Percentiles rank a stretch among this genome's conserved stretches.
phyloP scores from a whole-genome alignment of 2,797 vertebrate genomes.

The Sarcoramphus papa region DNA sequence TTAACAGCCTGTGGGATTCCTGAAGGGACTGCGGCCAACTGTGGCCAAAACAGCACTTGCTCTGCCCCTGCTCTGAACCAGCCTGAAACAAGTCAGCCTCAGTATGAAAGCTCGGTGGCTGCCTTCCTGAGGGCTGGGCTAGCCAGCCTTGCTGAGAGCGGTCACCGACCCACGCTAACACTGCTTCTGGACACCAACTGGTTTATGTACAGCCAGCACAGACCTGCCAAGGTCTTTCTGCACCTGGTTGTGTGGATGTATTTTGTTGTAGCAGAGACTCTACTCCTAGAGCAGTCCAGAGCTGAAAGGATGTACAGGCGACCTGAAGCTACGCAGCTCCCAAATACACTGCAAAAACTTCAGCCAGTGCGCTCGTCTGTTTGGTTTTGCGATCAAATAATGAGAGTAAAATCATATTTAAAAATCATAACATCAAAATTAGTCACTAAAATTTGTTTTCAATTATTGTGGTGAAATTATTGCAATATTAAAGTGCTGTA shows the following conservation, averaged over 20 bases:
- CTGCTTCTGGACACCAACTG: background rate
- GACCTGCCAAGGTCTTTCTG: background rate
- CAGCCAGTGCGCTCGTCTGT: rapidly evolving
- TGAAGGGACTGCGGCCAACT: background rate
- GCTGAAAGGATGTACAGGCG: background rate
- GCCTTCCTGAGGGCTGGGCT: background rate
- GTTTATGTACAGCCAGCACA: background rate
- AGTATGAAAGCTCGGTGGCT: background rate
- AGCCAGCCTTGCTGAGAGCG: background rate
- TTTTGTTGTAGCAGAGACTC: background rate
- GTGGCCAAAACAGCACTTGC: background rate
- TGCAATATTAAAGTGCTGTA: background rate
- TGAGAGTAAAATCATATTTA: background rate
- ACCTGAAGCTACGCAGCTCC: background rate
- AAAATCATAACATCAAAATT: background rate
- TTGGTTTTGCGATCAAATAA: background rate
- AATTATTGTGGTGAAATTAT: background rate
- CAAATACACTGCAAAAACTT: rapidly evolving
- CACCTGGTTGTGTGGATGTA: background rate
- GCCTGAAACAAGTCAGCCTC: background rate
- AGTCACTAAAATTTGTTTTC: background rate
- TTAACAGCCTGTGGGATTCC: background rate
- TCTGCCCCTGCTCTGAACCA: background rate
- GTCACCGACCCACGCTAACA: rapidly evolving
- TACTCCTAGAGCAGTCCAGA: background rate